phyloP scores from a whole-genome alignment of 2,113 vertebrate species.

The Peromyscus leucopus region DNA sequence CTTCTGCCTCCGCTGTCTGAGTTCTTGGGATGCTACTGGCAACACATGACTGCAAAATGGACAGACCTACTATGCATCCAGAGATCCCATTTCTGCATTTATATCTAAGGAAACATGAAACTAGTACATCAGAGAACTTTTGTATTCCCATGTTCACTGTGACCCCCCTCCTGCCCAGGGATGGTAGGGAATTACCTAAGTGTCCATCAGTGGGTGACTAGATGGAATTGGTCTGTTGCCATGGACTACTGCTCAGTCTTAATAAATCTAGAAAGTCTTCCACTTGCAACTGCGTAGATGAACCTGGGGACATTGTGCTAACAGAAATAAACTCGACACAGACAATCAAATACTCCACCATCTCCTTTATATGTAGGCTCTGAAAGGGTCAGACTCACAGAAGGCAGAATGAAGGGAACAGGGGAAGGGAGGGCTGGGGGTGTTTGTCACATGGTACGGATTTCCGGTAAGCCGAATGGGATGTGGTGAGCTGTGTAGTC shows the following conservation, averaged over 20 bases:
- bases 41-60: neutral
- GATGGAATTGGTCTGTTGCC: neutral
- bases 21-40: neutral
- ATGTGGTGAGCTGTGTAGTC: neutral
- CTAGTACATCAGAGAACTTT: neutral
- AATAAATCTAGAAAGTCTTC: neutral
- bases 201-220: no score
- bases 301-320: neutral
- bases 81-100: neutral
- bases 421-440: neutral
- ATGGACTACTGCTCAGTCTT: neutral
- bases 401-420: no score
- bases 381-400: neutral
- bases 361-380: neutral
- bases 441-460: neutral
- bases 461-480: neutral
- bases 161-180: neutral
- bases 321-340: neutral
- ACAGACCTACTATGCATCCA: neutral
- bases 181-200: neutral
- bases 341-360: neutral
- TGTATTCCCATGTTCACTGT: neutral
- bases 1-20: neutral
- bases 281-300: neutral
- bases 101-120: neutral